Evolutionary conservation across 1,140 invertebrate species (phyloP), one percentile per base, ranked within the genome.

Genomic region (Asbolus verrucosus): DNA sequence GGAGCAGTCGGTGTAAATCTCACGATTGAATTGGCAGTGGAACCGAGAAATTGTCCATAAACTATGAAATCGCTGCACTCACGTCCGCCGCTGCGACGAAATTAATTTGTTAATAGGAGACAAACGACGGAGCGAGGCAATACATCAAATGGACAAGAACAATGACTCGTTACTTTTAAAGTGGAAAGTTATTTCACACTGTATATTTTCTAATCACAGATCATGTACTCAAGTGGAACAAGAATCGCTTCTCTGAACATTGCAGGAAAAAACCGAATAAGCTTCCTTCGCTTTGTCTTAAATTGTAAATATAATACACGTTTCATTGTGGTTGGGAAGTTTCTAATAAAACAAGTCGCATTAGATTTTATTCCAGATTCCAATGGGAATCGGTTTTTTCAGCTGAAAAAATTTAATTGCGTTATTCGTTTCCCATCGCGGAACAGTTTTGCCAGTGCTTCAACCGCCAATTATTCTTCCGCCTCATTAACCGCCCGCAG

Each of bases 291-390:
- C 68, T 70, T 70, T 70, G 68, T 70, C 41, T 70, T 65, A 70
- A 70, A 65, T 65, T 70, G 68, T 70, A 59, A 46, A 50, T 70
- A 70, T 65, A 70, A 70, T 65, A 65, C 68, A 70, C 60, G 68
- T 70, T 65, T 59, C 61, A 62, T 70, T 39, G 68, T 31, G 68
- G 68, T 70, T 61, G 19, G 11, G 50, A 18, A 13, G 50, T 24
- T 63, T 62, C 59, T 63, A 63, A 63, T 39, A 63, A 63, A 63
- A 63, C 61, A 63, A 62, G 24, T 41, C 33, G 33, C 39, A 41
- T 63, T 63, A 63, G 61, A 63, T 63, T 63, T 39, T 63, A 63
- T 63, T 39, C 33, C 13, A 63, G 61, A 63, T 63, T 39, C 61
- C 61, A 63, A 63, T 63, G 61, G 61, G 61, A 63, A 63, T n/a